These are phyloP conservation scores for Caenorhabditis inopinata DNA, from an alignment of 1,140 invertebrate species.

Conservation along the genomic window DNA sequence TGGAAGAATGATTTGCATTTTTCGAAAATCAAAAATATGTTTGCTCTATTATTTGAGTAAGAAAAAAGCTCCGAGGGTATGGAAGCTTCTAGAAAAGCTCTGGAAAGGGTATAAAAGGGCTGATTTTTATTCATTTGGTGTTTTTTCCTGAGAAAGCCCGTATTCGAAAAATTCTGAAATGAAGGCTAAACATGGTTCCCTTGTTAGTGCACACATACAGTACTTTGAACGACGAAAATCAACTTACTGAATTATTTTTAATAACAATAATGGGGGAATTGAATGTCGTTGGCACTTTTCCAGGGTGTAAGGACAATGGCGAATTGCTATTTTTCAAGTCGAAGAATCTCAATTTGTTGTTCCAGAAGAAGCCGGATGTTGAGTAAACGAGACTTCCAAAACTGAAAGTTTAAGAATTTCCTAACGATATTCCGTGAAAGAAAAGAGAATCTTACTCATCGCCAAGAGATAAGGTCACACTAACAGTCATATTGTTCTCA, in stretches of 20 bases:
- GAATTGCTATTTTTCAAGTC: background rate
- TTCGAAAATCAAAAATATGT: too few relatives aligned
- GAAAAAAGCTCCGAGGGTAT: too few relatives aligned
- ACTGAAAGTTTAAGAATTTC: background rate
- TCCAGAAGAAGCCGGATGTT: background rate
- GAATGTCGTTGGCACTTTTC: background rate
- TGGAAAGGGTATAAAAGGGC: too few relatives aligned
- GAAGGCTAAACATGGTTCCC: too few relatives aligned
- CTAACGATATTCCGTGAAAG: background rate
- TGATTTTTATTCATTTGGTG: too few relatives aligned
- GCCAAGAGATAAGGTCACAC: background rate
- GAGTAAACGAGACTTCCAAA: background rate
- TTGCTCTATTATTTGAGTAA: too few relatives aligned
- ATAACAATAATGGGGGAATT: background rate
- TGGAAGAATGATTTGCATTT: background rate
- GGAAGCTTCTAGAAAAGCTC: too few relatives aligned
- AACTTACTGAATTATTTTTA: background rate
- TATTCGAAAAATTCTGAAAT: too few relatives aligned
- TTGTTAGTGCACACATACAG: too few relatives aligned
- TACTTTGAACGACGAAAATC: too few relatives aligned
- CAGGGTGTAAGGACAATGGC: background rate
- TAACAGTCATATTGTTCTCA: constrained; percentile 29
- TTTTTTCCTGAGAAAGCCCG: too few relatives aligned
- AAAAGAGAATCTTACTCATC: background rate
- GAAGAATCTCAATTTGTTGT: constrained; percentile 15